These are phyloP conservation scores for Chymomyza procnemis DNA, from an alignment of 2,888 invertebrate genomes.

Conservation along the genomic window DNA sequence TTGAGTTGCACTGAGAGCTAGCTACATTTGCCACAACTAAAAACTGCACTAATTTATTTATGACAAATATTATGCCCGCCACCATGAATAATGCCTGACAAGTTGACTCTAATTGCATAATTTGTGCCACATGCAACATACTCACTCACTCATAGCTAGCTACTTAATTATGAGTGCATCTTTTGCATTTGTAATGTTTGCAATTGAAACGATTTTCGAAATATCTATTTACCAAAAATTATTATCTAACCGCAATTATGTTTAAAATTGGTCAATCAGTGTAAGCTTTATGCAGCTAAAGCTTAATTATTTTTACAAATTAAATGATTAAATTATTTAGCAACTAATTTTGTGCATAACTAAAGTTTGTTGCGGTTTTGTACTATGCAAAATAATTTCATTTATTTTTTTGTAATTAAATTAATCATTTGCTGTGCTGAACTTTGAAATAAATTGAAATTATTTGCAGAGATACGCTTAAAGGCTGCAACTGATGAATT, in stretches of 20 bases:
- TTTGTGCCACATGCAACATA: constrained; percentile 23
- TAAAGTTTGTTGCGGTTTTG: too few relatives aligned
- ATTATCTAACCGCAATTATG: not conserved
- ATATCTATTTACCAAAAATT: not conserved
- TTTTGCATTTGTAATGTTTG: constrained; percentile 18
- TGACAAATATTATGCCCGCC: constrained; percentile 1
- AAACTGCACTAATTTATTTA: not conserved
- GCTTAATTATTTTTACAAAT: not conserved
- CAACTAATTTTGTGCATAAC: not conserved
- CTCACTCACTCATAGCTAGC: constrained; percentile 5
- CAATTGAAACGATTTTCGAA: constrained; percentile 15
- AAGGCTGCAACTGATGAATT: too few relatives aligned
- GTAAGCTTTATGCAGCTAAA: constrained; percentile 17
- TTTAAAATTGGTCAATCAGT: constrained; percentile 16
- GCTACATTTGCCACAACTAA: not conserved
- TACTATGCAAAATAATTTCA: not conserved
- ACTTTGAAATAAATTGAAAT: not conserved
- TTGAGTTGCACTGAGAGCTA: not conserved
- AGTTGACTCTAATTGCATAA: constrained; percentile 36
- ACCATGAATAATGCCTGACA: constrained; percentile 53
- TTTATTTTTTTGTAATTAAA: not conserved
- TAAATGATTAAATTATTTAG: constrained; percentile 22
- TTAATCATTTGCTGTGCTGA: not conserved
- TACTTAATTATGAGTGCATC: not conserved
- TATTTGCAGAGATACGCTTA: too few relatives aligned